Base-by-base conservation (phyloP, 2,888 invertebrate genomes). In the Dryomyza anilis region DNA sequence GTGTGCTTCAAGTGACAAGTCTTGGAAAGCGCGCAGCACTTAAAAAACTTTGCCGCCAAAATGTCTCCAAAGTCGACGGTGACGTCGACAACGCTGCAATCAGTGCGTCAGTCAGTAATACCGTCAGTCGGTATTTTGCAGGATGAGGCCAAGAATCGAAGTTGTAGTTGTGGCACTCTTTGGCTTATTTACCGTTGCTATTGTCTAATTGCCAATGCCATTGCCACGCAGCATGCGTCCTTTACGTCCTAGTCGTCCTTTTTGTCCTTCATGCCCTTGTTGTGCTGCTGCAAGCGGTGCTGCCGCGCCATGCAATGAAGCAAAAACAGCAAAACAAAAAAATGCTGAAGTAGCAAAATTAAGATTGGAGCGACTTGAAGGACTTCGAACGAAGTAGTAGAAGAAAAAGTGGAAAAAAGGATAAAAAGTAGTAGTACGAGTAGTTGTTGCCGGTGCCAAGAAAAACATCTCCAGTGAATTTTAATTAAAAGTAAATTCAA, bases 401-500 rank as follows among this genome's bases (percentile, higher is more conserved):
- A 56, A 19, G 12, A 14, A 21, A 21, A 23, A n/a, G 27, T 21
- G 43, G 53, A 53, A 25, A 10, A 16, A 14, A 27, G 6, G 1
- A 1, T 8, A 4, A 8, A 19, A 33, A 36, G 12, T 14, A 27
- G 56, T 2, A 2, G 33, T 10, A 14, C 12, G 19, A 3, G 27
- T 57, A 43, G 46, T 46, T 45, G 45, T 30, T 58, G 62, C 45
- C 57, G 65, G 64, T 67, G 72, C 69, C 69, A 67, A 70, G 70
- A 70, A 71, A 72, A 70, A 68, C 71, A 69, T 71, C 71, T 71
- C 70, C 67, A 70, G 67, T 70, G 72, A 71, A 71, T 71, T 73
- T 72, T 73, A 73, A 73, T 73, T 73, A 73, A 72, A 72, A 69
- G 67, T 69, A 71, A 73, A 73, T 72, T 73, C 70, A 73, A 73